These are phyloP conservation scores for Drosophila mettleri DNA, from an alignment of 2,888 invertebrate genomes.

Conservation along the genomic window DNA sequence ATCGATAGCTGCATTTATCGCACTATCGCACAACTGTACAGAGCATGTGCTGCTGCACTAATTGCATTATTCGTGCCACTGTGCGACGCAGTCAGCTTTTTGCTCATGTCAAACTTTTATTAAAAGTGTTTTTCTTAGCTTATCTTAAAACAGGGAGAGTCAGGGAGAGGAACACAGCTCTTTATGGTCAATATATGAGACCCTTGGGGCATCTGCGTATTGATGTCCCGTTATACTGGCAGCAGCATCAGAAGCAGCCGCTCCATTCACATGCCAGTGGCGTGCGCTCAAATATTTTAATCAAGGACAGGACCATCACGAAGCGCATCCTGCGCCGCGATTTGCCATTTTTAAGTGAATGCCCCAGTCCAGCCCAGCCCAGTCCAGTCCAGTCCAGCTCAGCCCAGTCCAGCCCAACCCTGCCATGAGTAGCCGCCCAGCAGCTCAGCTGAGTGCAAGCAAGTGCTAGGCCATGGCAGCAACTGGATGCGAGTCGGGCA, in stretches of 20 bases:
- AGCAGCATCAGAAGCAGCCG: not conserved
- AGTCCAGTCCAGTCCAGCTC: not conserved
- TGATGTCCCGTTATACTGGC: constrained; percentile 19
- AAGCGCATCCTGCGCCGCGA: constrained; percentile 32
- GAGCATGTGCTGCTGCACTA: too few species aligned
- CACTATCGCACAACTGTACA: not conserved
- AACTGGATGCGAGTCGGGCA: constrained; percentile 16
- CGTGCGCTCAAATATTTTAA: constrained; percentile 60
- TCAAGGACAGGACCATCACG: constrained; percentile 49
- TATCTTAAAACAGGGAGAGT: constrained; percentile 36
- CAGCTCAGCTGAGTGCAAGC: not conserved
- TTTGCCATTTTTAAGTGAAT: constrained; percentile 39
- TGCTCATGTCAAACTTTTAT: constrained; percentile 59
- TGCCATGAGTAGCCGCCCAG: not conserved
- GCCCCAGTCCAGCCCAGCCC: not conserved
- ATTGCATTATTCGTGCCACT: constrained; percentile 23
- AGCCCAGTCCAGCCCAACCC: not conserved
- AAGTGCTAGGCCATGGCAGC: not conserved
- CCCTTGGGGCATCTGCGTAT: constrained; percentile 44
- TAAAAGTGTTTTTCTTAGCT: constrained; percentile 62
- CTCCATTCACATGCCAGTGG: constrained; percentile 40
- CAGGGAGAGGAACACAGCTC: constrained; percentile 4
- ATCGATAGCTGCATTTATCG: not conserved
- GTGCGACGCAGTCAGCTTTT: constrained; percentile 30
- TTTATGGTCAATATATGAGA: constrained; percentile 46